A percentile compares a stretch with the other conserved stretches of the same genome.
Evolutionary conservation across 2,797 vertebrate species (phyloP).

Genomic region (Phaenicophaeus curvirostris): DNA sequence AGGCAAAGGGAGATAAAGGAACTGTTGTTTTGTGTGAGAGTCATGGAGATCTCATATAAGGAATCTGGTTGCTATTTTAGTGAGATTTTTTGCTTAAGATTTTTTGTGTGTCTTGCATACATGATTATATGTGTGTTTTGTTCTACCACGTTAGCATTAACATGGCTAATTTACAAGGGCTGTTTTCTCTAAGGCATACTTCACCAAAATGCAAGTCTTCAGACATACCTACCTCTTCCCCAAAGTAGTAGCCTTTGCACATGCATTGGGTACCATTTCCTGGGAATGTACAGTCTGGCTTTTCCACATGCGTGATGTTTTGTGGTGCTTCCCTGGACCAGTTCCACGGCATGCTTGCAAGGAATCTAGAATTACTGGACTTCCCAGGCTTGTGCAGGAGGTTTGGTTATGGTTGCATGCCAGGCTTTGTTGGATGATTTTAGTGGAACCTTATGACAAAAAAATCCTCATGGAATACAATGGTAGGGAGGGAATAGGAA

Average conservation of each 20-base stretch:
- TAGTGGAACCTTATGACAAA: background rate
- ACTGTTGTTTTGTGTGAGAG: background rate
- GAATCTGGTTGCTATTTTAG: background rate
- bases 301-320: accelerated
- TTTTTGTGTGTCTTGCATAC: background rate
- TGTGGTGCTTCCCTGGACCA: background rate
- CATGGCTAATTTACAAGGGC: background rate
- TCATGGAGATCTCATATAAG: background rate
- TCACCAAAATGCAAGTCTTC: background rate
- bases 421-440: background rate
- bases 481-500: background rate
- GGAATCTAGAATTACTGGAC: background rate
- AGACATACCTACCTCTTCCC: background rate
- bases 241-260: background rate
- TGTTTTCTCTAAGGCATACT: background rate
- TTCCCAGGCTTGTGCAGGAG: background rate
- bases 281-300: background rate
- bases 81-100: background rate
- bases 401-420: background rate
- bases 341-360: background rate
- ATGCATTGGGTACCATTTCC: accelerated
- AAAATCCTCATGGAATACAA: background rate
- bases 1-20: background rate
- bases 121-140: background rate
- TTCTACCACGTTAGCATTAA: accelerated